Evolutionary conservation across 2,113 vertebrate species (phyloP), one percentile per base, ranked within the genome.

Genomic region (Alces alces): DNA sequence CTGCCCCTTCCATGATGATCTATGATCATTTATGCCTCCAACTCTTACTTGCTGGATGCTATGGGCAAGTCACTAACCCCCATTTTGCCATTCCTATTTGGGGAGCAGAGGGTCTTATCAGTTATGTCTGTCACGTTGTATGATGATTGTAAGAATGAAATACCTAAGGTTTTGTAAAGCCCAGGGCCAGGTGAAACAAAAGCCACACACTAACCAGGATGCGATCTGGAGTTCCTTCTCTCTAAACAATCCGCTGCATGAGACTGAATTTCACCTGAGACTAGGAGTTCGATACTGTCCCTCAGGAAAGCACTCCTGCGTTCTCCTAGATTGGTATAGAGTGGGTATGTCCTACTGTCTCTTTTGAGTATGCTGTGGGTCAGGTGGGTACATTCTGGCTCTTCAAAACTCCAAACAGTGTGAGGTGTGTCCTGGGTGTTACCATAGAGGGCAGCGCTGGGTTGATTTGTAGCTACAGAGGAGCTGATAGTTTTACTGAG

Each of bases 291-390:
- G 1, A 45, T 4, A 6, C 52, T 55, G 28, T 70, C 60, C 52
- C 23, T 30, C 13, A 47, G 45, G 76, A 58, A 52, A 25, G 57
- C 45, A 7, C 14, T 33, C 28, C 28, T 61, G 76, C 19, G 28
- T 43, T 76, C 19, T 43, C 60, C 85, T 30, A 23, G 64, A 25
- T 30, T 43, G 27, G 66, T 47, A 12, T 8, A 28, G 58, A 91
- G 19, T 16, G 86, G 7, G 7, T 39, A 7, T 7, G 50, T 52
- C n/a, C 0, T 1, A 14, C n/a, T n/a, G n/a, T n/a, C n/a, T n/a
- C n/a, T n/a, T n/a, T n/a, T n/a, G n/a, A n/a, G n/a, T 1, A 19
- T 3, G 4, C 13, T 3, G 5, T 12, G 54, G 27, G 17, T 39
- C 28, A 66, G 39, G 47, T 66, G 89, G 17, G 86, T 76, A 33